phyloP scores from a whole-genome alignment of 64 coral and sea anemone genomes.

The Hydrozoanthus tunicans region DNA sequence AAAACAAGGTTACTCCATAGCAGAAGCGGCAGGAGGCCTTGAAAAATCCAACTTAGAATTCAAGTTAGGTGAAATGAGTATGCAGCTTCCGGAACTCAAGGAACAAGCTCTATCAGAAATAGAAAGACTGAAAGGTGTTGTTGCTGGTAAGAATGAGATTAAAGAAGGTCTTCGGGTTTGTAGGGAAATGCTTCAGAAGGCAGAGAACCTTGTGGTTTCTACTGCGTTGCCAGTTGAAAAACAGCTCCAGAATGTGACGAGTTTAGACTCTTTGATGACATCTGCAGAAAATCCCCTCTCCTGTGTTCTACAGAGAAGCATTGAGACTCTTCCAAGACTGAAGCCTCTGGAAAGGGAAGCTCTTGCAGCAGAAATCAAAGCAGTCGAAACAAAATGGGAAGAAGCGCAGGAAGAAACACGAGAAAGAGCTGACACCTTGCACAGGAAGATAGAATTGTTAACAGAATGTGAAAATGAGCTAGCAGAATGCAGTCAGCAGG shows the following conservation, averaged over 20 bases:
- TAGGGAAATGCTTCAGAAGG: slow-evolving; percentile 27
- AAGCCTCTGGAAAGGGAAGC: slow-evolving; percentile 46
- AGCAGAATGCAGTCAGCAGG: slow-evolving; percentile 10
- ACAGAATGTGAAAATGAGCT: slow-evolving; percentile 48
- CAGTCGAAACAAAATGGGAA: slow-evolving; percentile 34
- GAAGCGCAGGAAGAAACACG: slow-evolving; percentile 41
- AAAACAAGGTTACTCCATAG: slow-evolving; percentile 42
- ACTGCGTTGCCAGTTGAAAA: slow-evolving; percentile 1
- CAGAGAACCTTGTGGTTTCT: neutral
- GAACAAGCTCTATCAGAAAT: neutral
- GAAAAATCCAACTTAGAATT: slow-evolving; percentile 23
- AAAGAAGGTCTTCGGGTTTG: slow-evolving; percentile 20
- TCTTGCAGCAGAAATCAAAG: slow-evolving; percentile 20
- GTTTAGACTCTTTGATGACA: slow-evolving; percentile 23
- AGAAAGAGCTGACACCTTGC: slow-evolving; percentile 16
- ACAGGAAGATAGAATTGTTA: slow-evolving; percentile 40
- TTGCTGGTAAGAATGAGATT: neutral
- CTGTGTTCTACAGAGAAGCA: slow-evolving; percentile 15
- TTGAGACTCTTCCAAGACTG: slow-evolving; percentile 20
- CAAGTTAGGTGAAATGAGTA: slow-evolving; percentile 38
- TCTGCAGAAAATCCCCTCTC: slow-evolving; percentile 48
- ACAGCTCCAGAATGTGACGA: slow-evolving; percentile 27
- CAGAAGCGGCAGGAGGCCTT: neutral
- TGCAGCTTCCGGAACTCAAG: slow-evolving; percentile 36
- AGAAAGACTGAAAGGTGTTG: slow-evolving; percentile 21